Evolutionary conservation across 1,140 invertebrate species (phyloP).

Genomic region (Caenorhabditis elegans): DNA sequence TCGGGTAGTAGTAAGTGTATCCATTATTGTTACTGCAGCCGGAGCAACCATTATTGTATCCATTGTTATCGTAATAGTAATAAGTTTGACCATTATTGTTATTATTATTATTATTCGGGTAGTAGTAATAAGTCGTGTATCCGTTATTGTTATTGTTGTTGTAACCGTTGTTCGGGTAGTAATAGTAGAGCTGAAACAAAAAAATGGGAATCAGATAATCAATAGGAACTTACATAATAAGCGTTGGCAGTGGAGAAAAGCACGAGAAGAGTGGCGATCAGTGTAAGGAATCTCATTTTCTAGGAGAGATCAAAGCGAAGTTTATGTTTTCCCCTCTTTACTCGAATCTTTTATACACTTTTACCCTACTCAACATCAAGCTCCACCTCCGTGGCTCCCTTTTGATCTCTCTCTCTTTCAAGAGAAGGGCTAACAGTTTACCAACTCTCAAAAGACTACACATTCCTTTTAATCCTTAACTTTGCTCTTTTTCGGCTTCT

Average conservation of each 20-base stretch:
- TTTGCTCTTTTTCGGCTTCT: too few species aligned
- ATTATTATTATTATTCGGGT: too few species aligned
- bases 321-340: not conserved
- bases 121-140: conserved; percentile 33
- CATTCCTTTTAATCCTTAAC: conserved; percentile 22
- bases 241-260: conserved; percentile 31
- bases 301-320: not conserved
- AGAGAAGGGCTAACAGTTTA: not conserved
- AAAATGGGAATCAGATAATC: too few species aligned
- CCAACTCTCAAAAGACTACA: not conserved
- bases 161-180: conserved; percentile 12
- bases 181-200: conserved; percentile 23
- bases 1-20: conserved; percentile 39
- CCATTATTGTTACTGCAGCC: too few species aligned
- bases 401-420: not conserved
- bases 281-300: conserved; percentile 12
- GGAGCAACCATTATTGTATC: too few species aligned
- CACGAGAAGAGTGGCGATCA: not conserved
- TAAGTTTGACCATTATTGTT: conserved; percentile 21
- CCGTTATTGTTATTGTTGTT: conserved; percentile 11
- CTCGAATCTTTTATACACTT: conserved; percentile 22
- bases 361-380: not conserved
- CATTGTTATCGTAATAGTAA: not conserved
- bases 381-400: not conserved
- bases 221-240: conserved; percentile 11